phyloP scores from a whole-genome alignment of 2,888 invertebrate species.

The Smittia aterrima region DNA sequence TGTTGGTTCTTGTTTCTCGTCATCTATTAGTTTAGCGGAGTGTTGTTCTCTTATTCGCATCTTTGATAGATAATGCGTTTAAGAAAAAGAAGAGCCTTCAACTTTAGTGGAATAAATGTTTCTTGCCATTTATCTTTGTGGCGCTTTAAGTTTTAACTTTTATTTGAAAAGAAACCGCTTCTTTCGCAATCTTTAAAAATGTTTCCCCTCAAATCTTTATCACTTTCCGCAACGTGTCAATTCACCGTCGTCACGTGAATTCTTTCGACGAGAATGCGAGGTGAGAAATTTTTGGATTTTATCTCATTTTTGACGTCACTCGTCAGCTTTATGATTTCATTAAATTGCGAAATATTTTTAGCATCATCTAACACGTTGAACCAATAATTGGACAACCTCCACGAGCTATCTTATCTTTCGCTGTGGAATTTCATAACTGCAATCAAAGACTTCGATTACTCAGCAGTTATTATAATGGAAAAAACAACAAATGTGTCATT shows the following conservation, averaged over 20 bases:
- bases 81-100: not conserved
- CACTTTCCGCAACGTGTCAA: not conserved
- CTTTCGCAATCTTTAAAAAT: not conserved
- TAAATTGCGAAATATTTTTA: not conserved
- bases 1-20: not conserved
- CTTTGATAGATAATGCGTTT: not conserved
- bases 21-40: not conserved
- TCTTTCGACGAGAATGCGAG: not conserved
- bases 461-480: not conserved
- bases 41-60: not conserved
- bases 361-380: not conserved
- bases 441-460: not conserved
- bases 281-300: conserved; percentile 10
- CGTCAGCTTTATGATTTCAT: not conserved
- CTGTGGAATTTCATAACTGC: not conserved
- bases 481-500: too few species aligned
- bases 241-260: conserved; percentile 11
- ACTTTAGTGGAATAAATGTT: too few species aligned
- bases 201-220: conserved; percentile 10
- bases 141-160: too few species aligned
- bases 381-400: not conserved
- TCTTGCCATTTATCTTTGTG: not conserved
- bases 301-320: not conserved
- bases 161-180: not conserved
- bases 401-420: not conserved